phyloP scores from a whole-genome alignment of 2,888 invertebrate genomes.

The Eilema sororculum region DNA sequence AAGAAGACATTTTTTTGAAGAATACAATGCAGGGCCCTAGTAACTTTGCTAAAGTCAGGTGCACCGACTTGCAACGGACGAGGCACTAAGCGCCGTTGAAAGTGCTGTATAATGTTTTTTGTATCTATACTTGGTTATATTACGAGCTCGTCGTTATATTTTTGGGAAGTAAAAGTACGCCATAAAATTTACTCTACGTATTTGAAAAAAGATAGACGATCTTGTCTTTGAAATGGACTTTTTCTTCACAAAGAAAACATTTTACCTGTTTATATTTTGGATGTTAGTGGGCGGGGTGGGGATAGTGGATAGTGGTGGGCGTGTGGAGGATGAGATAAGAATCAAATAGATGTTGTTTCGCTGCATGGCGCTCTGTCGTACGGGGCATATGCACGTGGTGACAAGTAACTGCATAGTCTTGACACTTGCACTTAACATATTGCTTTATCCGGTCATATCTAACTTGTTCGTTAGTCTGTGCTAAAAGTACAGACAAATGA shows the following conservation, averaged over 20 bases:
- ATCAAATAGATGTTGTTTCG: conserved; percentile 87
- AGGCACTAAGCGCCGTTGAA: too few relatives aligned
- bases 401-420: conserved; percentile 75
- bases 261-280: conserved; percentile 82
- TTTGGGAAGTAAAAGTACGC: conserved; percentile 49
- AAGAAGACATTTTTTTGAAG: too few relatives aligned
- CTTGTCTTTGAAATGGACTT: conserved; percentile 75
- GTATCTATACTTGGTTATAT: background rate
- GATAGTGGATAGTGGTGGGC: conserved; percentile 48
- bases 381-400: conserved; percentile 80
- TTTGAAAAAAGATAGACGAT: conserved; percentile 70
- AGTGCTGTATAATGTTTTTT: background rate
- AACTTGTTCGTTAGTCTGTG: background rate
- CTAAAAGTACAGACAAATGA: too few relatives aligned
- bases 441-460: conserved; percentile 25
- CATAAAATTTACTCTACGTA: conserved; percentile 57
- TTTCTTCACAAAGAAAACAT: conserved; percentile 77
- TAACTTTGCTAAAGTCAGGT: too few relatives aligned
- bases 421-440: conserved; percentile 72
- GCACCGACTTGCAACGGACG: too few relatives aligned
- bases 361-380: conserved; percentile 77
- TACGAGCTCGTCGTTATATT: conserved; percentile 4
- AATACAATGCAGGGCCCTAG: too few relatives aligned
- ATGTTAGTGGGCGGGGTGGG: conserved; percentile 62
- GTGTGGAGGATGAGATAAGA: conserved; percentile 77